Evolutionary conservation across 2,113 vertebrate genomes (phyloP).

Genomic region (Crotophaga sulcirostris): DNA sequence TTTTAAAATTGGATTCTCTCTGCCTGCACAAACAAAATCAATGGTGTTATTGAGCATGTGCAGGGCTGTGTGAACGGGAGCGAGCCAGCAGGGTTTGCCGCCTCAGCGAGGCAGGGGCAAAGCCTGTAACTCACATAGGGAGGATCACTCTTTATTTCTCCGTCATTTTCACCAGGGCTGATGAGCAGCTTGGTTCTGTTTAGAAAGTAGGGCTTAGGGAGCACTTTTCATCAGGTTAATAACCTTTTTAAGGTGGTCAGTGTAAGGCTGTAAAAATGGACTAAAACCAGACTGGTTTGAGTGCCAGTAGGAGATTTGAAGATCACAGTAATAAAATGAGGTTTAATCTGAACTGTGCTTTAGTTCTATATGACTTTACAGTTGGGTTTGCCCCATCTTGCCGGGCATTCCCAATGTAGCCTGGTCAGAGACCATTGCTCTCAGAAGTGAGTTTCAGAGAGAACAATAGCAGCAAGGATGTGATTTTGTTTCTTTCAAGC

Average conservation of each 20-base stretch:
- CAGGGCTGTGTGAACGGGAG: slow-evolving; percentile 16
- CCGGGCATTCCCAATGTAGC: background rate
- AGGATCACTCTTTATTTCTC: background rate
- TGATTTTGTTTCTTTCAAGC: background rate
- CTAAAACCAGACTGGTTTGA: background rate
- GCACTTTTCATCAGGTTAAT: background rate
- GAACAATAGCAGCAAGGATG: background rate
- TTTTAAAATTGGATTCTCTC: slow-evolving; percentile 64
- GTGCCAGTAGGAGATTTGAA: background rate
- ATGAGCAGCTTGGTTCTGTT: background rate
- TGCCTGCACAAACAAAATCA: slow-evolving; percentile 64
- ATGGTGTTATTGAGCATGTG: slow-evolving; percentile 61
- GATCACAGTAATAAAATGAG: background rate
- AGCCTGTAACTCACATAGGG: background rate
- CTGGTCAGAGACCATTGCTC: background rate
- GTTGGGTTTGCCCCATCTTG: background rate
- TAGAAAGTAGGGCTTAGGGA: background rate
- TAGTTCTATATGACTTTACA: background rate
- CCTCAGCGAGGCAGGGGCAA: slow-evolving; percentile 10
- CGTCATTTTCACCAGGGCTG: background rate
- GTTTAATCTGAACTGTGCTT: background rate
- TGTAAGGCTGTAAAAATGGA: background rate
- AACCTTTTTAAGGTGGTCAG: background rate
- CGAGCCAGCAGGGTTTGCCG: slow-evolving; percentile 10
- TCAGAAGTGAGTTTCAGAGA: background rate